Evolutionary conservation across 1,140 invertebrate genomes (phyloP).

Genomic region (Manduca sexta): DNA sequence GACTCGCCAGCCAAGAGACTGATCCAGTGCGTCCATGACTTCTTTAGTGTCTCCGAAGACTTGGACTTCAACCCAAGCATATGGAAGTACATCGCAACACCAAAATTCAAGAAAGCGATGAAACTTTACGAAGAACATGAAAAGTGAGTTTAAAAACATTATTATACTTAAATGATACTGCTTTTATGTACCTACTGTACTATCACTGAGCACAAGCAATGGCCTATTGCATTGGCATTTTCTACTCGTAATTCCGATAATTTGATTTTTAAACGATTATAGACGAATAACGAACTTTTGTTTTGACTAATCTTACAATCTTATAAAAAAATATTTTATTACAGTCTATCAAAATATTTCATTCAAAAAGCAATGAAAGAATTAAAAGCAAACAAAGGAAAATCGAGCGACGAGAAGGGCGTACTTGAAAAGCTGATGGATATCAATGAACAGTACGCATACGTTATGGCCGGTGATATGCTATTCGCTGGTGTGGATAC

Average conservation of each 20-base stretch:
- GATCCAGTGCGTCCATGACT: constrained; percentile 66
- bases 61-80: constrained; percentile 77
- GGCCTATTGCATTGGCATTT: too few relatives aligned
- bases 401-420: constrained; percentile 36
- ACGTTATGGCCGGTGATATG: constrained; percentile 82
- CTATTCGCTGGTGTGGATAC: constrained; percentile 85
- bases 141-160: too few relatives aligned
- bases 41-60: constrained; percentile 74
- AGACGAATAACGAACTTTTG: too few relatives aligned
- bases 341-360: constrained; percentile 37
- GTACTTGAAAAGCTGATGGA: constrained; percentile 74
- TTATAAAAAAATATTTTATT: too few relatives aligned
- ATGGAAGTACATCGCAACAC: constrained; percentile 76
- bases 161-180: too few relatives aligned
- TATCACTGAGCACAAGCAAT: too few relatives aligned
- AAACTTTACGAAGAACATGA: constrained; percentile 35
- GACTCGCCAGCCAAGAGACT: constrained; percentile 69
- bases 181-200: too few relatives aligned
- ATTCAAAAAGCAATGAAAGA: constrained; percentile 32
- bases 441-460: constrained; percentile 73
- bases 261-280: too few relatives aligned
- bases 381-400: constrained; percentile 14
- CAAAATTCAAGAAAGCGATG: constrained; percentile 69
- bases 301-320: too few relatives aligned
- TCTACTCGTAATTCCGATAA: too few relatives aligned